A percentile compares a stretch with the other conserved stretches of the same genome.
phyloP scores from a whole-genome alignment of 92 coral and sea anemone species.

The Pocillopora meandrina region DNA sequence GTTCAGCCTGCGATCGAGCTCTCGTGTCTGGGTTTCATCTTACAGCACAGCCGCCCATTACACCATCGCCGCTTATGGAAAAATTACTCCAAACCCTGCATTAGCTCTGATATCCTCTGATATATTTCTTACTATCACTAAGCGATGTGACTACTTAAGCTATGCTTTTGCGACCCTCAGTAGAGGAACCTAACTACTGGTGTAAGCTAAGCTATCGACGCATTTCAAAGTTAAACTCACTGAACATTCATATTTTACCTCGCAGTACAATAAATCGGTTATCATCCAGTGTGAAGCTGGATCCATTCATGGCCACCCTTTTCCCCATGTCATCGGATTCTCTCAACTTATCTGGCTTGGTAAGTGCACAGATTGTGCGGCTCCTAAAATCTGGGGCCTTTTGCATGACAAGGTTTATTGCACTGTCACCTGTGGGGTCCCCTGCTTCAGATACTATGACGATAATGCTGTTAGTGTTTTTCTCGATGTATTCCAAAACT shows the following conservation, averaged over 20 bases:
- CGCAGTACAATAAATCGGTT: conserved; percentile 75
- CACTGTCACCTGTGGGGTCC: conserved; percentile 89
- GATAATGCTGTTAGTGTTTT: conserved; percentile 78
- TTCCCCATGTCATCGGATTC: conserved; percentile 72
- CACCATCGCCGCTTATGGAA: too few relatives aligned
- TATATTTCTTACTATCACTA: too few relatives aligned
- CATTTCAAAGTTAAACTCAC: too few relatives aligned
- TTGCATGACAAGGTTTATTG: conserved; percentile 80
- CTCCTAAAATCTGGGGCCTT: conserved; percentile 63
- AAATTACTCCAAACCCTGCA: too few relatives aligned
- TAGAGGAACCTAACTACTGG: too few relatives aligned
- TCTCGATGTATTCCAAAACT: conserved; percentile 77
- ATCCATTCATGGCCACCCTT: conserved; percentile 70
- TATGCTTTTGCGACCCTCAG: too few relatives aligned
- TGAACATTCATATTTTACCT: conserved; percentile 30
- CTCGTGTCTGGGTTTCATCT: too few relatives aligned
- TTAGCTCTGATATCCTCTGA: too few relatives aligned
- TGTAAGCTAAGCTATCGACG: too few relatives aligned
- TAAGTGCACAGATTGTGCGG: conserved; percentile 77
- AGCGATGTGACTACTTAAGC: too few relatives aligned
- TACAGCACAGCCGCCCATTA: too few relatives aligned
- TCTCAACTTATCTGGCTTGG: conserved; percentile 80
- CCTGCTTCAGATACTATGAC: conserved; percentile 80
- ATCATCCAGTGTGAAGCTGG: conserved; percentile 73
- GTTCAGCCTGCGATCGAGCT: too few relatives aligned